Evolutionary conservation across 64 coral and sea anemone species (phyloP).

Genomic region (Hydrozoanthus tunicans): DNA sequence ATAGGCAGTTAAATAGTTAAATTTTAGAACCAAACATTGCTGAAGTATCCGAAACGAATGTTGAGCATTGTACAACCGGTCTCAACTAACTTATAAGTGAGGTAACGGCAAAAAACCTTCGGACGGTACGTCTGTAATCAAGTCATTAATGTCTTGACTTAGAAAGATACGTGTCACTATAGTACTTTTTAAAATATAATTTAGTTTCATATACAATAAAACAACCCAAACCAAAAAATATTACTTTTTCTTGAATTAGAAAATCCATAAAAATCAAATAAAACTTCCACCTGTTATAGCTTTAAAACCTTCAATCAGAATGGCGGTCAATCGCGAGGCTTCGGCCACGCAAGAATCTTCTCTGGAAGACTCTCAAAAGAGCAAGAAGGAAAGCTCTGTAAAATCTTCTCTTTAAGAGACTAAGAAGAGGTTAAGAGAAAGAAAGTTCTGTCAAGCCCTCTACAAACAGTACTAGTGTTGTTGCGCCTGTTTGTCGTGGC

Average conservation of each 20-base stretch:
- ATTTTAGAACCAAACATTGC: conserved; percentile 4
- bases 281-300: not conserved
- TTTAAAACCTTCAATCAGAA: no score
- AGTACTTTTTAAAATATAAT: not conserved
- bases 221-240: no score
- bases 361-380: no score
- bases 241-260: no score
- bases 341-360: no score
- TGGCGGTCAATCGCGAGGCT: no score
- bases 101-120: conserved; percentile 8
- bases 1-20: conserved; percentile 15
- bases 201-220: conserved; percentile 7
- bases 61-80: conserved; percentile 22
- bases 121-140: not conserved
- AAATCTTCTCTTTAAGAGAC: no score
- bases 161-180: conserved; percentile 8
- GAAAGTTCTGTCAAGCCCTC: no score
- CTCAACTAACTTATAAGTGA: not conserved
- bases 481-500: no score
- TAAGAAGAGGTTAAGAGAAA: no score
- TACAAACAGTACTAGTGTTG: no score
- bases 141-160: conserved; percentile 10
- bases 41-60: conserved; percentile 3
- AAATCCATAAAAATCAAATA: not conserved
- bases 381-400: no score